A percentile compares a stretch with the other conserved stretches of the same genome.
Evolutionary conservation across 2,113 vertebrate species (phyloP).

Genomic region (Felis chaus): DNA sequence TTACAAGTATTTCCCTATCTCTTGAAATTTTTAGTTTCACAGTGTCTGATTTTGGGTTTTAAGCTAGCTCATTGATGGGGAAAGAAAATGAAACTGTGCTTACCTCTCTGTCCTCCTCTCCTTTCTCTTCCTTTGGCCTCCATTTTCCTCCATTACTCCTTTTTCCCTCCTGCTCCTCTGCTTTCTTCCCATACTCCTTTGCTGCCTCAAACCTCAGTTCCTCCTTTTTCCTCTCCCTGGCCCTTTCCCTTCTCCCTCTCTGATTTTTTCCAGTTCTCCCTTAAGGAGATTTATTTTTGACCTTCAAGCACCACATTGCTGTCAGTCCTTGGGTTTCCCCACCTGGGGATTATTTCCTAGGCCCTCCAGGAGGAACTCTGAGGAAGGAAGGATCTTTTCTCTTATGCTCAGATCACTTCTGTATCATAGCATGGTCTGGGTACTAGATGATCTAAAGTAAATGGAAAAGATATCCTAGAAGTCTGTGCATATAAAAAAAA

Average conservation of each 20-base stretch:
- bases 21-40: background rate
- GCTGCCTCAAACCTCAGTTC: background rate
- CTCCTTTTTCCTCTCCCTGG: background rate
- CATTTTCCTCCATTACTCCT: rapidly evolving
- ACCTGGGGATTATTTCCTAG: background rate
- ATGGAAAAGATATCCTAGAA: background rate
- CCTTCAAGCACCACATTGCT: background rate
- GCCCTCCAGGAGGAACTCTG: background rate
- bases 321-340: background rate
- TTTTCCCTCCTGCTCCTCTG: background rate
- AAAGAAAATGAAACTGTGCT: background rate
- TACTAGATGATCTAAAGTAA: background rate
- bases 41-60: background rate
- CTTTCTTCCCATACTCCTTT: background rate
- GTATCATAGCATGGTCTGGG: background rate
- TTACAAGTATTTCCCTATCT: background rate
- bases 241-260: background rate
- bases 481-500: background rate
- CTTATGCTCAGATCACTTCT: background rate
- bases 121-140: background rate
- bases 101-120: background rate
- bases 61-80: background rate
- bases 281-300: background rate
- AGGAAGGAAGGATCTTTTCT: background rate
- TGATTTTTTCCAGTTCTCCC: background rate